A percentile compares a stretch with the other conserved stretches of the same genome.
Conservation (phyloP, 1,140 invertebrate genomes). For the Lordiphosa clarofinis region DNA sequence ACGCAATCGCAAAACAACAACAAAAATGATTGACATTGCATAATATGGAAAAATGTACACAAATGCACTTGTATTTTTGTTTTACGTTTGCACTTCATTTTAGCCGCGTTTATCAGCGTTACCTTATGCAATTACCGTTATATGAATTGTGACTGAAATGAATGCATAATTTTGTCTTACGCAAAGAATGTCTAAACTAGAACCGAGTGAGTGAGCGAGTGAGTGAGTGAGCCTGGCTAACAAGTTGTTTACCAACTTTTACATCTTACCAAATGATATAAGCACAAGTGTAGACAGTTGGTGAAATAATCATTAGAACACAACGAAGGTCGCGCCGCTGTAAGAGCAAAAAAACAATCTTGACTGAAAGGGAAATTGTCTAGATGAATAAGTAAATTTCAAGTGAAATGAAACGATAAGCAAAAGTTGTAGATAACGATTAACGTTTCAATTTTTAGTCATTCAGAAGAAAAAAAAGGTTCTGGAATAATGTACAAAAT, state of each 20-base stretch:
- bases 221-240: background rate
- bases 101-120: conserved; percentile 55
- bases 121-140: conserved; percentile 58
- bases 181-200: conserved; percentile 40
- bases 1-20: conserved; percentile 37
- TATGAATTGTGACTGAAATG: conserved; percentile 19
- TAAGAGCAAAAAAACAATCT: too few relatives aligned
- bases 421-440: too few relatives aligned
- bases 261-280: conserved; percentile 5
- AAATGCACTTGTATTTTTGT: background rate
- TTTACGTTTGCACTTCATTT: conserved; percentile 44
- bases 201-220: conserved; percentile 9
- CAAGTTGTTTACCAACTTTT: conserved; percentile 44
- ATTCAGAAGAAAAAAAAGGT: too few relatives aligned
- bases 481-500: too few relatives aligned
- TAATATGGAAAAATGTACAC: conserved; percentile 36
- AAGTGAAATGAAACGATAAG: too few relatives aligned
- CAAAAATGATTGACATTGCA: conserved; percentile 62
- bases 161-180: conserved; percentile 61
- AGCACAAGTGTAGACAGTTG: background rate
- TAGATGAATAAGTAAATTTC: too few relatives aligned
- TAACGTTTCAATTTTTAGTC: too few relatives aligned
- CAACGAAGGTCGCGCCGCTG: too few relatives aligned
- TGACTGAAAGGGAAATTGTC: too few relatives aligned
- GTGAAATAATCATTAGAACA: too few relatives aligned